Conservation (phyloP, 2,888 invertebrate species). For the Lepidonotus clava region DNA sequence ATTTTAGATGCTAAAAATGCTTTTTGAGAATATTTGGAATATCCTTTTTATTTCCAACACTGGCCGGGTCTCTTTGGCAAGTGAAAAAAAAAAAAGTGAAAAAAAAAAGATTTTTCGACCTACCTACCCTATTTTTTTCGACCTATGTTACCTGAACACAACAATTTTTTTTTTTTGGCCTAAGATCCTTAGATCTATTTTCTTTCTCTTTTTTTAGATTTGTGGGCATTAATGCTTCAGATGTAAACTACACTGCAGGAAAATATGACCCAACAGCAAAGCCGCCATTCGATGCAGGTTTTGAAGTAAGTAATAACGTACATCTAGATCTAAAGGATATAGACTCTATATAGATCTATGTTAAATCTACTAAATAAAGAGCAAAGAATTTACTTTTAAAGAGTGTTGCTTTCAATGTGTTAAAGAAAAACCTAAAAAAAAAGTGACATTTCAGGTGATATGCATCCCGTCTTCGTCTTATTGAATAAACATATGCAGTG, state of each 20-base stretch:
- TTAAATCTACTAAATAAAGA: too few species aligned
- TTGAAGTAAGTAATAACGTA: conserved; percentile 68
- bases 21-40: not conserved
- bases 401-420: too few species aligned
- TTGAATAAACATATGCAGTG: too few species aligned
- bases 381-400: too few species aligned
- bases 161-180: not conserved
- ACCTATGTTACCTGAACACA: not conserved
- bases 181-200: not conserved
- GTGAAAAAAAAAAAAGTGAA: not conserved
- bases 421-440: too few species aligned
- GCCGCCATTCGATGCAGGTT: conserved; percentile 74
- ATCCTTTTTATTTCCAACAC: not conserved
- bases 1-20: too few species aligned
- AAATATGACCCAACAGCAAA: conserved; percentile 72
- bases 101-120: not conserved
- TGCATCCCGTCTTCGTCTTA: too few species aligned
- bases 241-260: conserved; percentile 78
- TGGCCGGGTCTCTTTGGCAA: not conserved
- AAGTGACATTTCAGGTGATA: too few species aligned
- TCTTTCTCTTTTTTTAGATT: conserved; percentile 68
- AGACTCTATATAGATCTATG: too few species aligned
- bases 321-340: not conserved
- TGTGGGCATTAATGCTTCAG: conserved; percentile 80
- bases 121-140: not conserved